Conservation (phyloP, 2,113 vertebrate species). For the Gila orcuttii region DNA sequence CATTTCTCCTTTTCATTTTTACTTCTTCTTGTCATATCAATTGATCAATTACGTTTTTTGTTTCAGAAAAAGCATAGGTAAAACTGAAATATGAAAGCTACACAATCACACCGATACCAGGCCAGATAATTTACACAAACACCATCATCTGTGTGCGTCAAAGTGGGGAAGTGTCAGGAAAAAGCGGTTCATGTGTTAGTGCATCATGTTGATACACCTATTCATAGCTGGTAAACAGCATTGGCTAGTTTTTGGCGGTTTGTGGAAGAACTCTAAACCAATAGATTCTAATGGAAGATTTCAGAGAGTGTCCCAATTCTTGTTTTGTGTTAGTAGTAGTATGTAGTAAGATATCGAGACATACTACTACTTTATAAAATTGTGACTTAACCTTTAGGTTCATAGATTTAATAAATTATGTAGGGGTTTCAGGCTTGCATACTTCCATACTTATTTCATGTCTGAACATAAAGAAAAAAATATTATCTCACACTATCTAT, state of each 20-base stretch:
- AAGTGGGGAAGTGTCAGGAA: slow-evolving; percentile 10
- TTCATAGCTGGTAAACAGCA: slow-evolving; percentile 71
- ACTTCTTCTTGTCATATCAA: slow-evolving; percentile 47
- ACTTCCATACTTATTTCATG: no score
- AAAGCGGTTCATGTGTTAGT: slow-evolving; percentile 21
- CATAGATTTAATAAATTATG: neutral
- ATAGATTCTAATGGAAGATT: slow-evolving; percentile 42
- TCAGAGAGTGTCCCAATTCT: slow-evolving; percentile 24
- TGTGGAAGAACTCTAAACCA: slow-evolving; percentile 38
- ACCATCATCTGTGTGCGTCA: slow-evolving; percentile 22
- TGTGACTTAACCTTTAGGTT: neutral
- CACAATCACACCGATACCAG: neutral
- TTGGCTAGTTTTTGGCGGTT: slow-evolving; percentile 54
- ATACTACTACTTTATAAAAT: neutral
- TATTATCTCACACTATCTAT: no score
- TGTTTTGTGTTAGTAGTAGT: neutral
- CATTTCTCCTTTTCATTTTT: neutral
- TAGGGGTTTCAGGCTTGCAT: neutral
- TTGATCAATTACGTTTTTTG: neutral
- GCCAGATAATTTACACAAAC: neutral
- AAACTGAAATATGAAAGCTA: neutral
- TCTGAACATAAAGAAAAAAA: no score
- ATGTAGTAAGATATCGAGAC: neutral
- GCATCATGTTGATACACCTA: slow-evolving; percentile 54
- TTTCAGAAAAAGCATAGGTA: neutral